These are phyloP conservation scores for Eupithecia inturbata DNA, from an alignment of 2,888 invertebrate genomes.

Conservation along the genomic window DNA sequence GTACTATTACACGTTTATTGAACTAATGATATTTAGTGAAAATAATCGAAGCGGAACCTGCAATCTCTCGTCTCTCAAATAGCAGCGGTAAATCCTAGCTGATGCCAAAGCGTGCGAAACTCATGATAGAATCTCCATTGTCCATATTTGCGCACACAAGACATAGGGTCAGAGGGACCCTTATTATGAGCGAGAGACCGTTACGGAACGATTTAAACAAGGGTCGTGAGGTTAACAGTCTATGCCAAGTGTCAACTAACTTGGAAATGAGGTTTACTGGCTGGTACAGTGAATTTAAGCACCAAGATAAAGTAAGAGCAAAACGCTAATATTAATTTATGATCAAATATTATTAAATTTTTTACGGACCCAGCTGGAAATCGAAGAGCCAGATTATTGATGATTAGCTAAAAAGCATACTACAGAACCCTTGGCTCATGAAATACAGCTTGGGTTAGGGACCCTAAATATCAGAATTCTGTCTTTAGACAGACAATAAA, in stretches of 20 bases:
- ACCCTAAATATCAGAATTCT: background rate
- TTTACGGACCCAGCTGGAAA: background rate
- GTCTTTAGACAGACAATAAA: too few species aligned
- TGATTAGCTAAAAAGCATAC: background rate
- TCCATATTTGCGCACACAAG: constrained; percentile 67
- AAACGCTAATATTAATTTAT: background rate
- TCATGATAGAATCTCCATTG: constrained; percentile 65
- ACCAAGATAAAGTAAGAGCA: background rate
- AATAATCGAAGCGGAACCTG: background rate
- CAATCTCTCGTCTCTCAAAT: constrained; percentile 50
- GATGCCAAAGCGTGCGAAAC: constrained; percentile 69
- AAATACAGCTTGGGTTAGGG: background rate
- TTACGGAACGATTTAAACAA: constrained; percentile 45
- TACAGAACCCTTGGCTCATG: background rate
- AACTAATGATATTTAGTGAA: background rate
- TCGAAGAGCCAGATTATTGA: background rate
- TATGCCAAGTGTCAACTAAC: constrained; percentile 31
- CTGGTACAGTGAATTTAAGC: background rate
- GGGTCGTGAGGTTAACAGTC: constrained; percentile 21
- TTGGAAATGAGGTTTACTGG: constrained; percentile 12
- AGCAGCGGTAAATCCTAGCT: constrained; percentile 55
- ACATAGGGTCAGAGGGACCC: constrained; percentile 70
- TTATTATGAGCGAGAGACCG: constrained; percentile 58
- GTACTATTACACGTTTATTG: too few species aligned
- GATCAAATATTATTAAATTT: background rate